Evolutionary conservation across 2,888 invertebrate genomes (phyloP), one percentile per base, ranked within the genome.

Genomic region (Odontocerum albicorne): DNA sequence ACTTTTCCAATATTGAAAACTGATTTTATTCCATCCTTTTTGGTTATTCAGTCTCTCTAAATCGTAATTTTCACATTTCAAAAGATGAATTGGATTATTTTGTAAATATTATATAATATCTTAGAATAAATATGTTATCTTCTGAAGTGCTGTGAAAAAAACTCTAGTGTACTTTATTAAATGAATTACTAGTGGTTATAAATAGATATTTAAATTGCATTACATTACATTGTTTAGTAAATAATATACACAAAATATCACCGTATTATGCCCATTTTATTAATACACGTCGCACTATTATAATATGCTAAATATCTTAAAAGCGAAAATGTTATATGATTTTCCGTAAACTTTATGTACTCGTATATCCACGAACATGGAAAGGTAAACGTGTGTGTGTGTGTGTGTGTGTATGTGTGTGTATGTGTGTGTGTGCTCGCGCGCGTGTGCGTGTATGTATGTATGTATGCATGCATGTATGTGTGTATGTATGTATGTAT

Each of bases 61-160:
- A 7, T 35, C 35, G 35, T 12, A 12, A 35, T 35, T 12, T 35
- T 35, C 8, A n/a, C 35, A 35, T 7, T 44, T 33, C 20, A n/a
- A 27, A 27, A 27, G 10, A 27, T 27, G 4, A 27, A 27, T 7
- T 27, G 6, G 10, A 10, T 27, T 10, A 7, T 27, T 10, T 27
- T 47, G 47, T 47, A 47, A 35, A 47, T 47, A 47, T 10, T n/a
- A 19, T 17, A 45, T n/a, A n/a, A n/a, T n/a, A 17, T 33, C 12
- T n/a, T 47, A 15, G 35, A 36, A 10, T 21, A 22, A 27, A 36
- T 16, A 21, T 13, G 36, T 50, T 22, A 44, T 51, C 35, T 51
- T 51, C 43, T 53, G 45, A 53, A 53, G 52, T 46, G 52, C 52
- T 53, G 52, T 53, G 52, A 53, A 46, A 19, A 44, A 20, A 10